phyloP scores from a whole-genome alignment of 2,888 invertebrate species.

The Drosophila mimetica region DNA sequence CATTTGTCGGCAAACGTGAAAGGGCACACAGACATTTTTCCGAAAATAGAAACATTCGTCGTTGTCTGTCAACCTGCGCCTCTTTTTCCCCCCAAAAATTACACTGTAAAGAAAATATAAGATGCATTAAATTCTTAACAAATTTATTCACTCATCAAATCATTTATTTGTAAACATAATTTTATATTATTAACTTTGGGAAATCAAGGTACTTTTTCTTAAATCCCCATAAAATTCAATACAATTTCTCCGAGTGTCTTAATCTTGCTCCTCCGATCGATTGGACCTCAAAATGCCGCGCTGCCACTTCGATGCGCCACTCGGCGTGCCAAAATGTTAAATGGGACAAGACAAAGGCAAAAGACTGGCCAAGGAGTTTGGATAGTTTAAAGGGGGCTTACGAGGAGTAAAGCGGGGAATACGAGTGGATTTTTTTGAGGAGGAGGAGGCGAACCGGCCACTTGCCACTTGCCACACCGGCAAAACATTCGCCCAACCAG shows the following conservation, averaged over 20 bases:
- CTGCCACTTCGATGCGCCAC: constrained; percentile 58
- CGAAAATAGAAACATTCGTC: constrained; percentile 70
- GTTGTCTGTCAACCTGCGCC: constrained; percentile 26
- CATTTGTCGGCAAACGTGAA: constrained; percentile 71
- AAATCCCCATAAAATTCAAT: too few relatives aligned
- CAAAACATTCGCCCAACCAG: constrained; percentile 8
- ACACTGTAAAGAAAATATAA: not conserved
- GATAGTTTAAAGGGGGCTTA: not conserved
- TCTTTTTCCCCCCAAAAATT: not conserved
- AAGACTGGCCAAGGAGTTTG: constrained; percentile 16
- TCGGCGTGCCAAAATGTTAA: constrained; percentile 68
- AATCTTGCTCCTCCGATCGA: constrained; percentile 16
- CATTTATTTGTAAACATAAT: too few relatives aligned
- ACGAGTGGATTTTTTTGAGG: not conserved
- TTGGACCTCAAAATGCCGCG: constrained; percentile 3
- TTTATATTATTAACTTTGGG: too few relatives aligned
- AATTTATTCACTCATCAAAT: too few relatives aligned
- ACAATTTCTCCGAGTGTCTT: not conserved
- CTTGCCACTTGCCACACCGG: constrained; percentile 58
- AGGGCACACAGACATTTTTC: constrained; percentile 60
- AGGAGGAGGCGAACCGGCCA: constrained; percentile 22
- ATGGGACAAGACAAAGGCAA: constrained; percentile 60
- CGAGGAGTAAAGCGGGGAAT: not conserved
- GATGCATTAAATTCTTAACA: too few relatives aligned
- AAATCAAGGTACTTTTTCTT: too few relatives aligned